These are phyloP conservation scores for Tragelaphus buxtoni DNA, from an alignment of 2,113 vertebrate genomes.

Conservation along the genomic window DNA sequence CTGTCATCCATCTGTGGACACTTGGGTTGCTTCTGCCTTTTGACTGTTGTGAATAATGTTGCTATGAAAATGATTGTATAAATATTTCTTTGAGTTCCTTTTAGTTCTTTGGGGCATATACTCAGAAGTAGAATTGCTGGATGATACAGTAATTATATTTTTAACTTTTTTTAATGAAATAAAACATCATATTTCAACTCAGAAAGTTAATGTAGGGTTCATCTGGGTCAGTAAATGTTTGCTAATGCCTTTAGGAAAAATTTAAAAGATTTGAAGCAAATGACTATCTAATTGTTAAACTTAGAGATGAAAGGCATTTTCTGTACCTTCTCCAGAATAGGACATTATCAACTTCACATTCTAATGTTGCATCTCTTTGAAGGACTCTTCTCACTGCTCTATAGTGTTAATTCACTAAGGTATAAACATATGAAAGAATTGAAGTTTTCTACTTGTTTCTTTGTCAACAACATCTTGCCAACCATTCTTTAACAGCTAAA, in stretches of 20 bases:
- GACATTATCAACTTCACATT: neutral
- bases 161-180: neutral
- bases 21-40: neutral
- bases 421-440: neutral
- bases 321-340: neutral
- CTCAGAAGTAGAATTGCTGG: neutral
- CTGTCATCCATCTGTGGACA: neutral
- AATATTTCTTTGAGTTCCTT: neutral
- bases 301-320: neutral
- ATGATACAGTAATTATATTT: neutral
- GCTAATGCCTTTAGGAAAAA: neutral
- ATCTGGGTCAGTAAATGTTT: neutral
- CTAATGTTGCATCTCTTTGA: neutral
- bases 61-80: neutral
- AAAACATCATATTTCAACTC: neutral
- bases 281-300: neutral
- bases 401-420: neutral
- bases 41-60: neutral
- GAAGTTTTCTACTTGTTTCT: neutral
- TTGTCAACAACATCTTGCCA: neutral
- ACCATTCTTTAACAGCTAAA: neutral
- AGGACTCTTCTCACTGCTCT: neutral
- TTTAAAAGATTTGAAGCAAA: neutral
- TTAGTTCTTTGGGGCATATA: neutral
- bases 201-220: neutral